These are phyloP conservation scores for Coracopsis vasa DNA, from an alignment of 2,113 vertebrate genomes.

Conservation along the genomic window DNA sequence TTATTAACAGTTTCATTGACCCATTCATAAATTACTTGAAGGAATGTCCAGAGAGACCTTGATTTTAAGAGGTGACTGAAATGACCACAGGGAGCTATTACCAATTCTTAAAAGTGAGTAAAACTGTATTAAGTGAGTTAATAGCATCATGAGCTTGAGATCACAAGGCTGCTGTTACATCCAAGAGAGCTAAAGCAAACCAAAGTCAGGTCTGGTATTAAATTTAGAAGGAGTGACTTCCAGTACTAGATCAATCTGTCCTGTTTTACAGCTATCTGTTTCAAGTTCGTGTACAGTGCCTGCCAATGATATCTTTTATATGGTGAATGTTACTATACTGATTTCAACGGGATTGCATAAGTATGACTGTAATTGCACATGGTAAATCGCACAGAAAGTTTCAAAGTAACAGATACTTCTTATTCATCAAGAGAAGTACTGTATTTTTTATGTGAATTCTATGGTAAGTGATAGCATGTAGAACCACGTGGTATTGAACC, in stretches of 20 bases:
- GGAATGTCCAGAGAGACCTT: neutral
- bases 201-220: neutral
- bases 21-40: slow-evolving; percentile 1
- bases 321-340: neutral
- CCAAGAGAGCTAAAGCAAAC: neutral
- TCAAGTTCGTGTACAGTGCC: neutral
- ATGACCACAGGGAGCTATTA: slow-evolving; percentile 18
- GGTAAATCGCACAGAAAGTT: neutral
- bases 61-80: neutral
- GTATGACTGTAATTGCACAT: neutral
- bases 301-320: neutral
- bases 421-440: neutral
- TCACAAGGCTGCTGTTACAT: neutral
- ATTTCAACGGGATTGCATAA: neutral
- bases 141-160: neutral
- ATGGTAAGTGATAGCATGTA: neutral
- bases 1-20: neutral
- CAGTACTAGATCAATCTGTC: neutral
- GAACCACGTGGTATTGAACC: neutral
- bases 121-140: neutral
- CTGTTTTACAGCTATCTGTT: neutral
- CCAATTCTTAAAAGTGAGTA: neutral
- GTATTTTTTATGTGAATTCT: neutral
- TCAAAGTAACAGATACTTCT: neutral
- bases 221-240: neutral